Evolutionary conservation across 2,113 vertebrate species (phyloP).

Genomic region (Pelodiscus sinensis): DNA sequence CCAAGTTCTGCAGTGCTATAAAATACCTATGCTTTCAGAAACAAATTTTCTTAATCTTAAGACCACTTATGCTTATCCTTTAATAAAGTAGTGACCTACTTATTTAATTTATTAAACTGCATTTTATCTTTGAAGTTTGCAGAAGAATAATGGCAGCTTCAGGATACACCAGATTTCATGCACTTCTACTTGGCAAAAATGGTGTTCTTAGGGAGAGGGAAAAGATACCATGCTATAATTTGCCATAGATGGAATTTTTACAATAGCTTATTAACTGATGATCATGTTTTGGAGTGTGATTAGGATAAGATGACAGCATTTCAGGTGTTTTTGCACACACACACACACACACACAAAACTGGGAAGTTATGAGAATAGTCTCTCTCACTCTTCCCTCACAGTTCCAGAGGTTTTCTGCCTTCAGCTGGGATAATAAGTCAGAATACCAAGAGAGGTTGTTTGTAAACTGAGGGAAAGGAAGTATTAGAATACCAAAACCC

Average conservation of each 20-base stretch:
- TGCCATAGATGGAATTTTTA: slow-evolving; percentile 35
- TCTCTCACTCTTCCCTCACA: not conserved
- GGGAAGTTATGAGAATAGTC: fast-evolving
- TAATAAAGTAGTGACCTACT: slow-evolving; percentile 53
- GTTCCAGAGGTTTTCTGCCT: not conserved
- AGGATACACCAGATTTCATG: not conserved
- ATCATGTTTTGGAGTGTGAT: not conserved
- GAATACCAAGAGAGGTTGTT: not conserved
- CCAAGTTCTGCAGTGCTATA: not conserved
- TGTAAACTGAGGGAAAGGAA: not conserved
- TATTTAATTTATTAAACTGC: slow-evolving; percentile 21
- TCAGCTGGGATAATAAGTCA: not conserved
- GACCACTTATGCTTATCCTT: slow-evolving; percentile 12
- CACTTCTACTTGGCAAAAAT: not conserved
- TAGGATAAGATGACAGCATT: slow-evolving; percentile 27
- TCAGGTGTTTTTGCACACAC: not conserved
- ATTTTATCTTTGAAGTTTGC: slow-evolving; percentile 36
- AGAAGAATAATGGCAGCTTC: not conserved
- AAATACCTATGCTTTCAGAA: slow-evolving; percentile 11
- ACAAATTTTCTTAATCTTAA: slow-evolving; percentile 39
- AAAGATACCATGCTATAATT: slow-evolving; percentile 46
- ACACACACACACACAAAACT: not conserved
- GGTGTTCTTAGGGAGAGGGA: not conserved
- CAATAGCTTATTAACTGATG: slow-evolving; percentile 43
- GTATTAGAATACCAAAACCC: not conserved